Conservation (phyloP, 1,140 invertebrate species). For the Cotesia glomerata region DNA sequence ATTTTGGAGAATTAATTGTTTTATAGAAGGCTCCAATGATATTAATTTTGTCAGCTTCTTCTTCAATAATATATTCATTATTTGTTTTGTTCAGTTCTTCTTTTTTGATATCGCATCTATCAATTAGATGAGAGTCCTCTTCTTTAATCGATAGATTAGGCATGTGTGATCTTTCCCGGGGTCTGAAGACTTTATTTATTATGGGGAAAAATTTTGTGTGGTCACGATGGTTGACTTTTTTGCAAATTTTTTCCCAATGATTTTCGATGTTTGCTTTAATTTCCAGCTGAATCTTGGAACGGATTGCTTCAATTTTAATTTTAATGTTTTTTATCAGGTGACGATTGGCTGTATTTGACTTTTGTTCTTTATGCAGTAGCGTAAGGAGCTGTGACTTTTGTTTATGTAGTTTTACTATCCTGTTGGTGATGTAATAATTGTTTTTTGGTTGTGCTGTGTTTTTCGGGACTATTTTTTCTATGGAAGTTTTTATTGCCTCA, state of each 20-base stretch:
- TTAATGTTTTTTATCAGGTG: neutral
- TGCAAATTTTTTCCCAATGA: neutral
- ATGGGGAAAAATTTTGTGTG: neutral
- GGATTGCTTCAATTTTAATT: neutral
- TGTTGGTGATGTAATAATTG: neutral
- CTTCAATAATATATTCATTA: neutral
- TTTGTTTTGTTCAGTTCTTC: neutral
- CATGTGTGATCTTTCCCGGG: neutral
- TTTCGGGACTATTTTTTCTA: no score
- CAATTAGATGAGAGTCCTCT: neutral
- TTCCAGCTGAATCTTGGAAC: neutral
- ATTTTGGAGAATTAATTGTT: slow-evolving; percentile 10
- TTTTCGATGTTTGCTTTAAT: neutral
- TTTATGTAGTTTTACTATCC: neutral
- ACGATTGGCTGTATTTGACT: neutral
- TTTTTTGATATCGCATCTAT: neutral
- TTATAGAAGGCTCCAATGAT: slow-evolving; percentile 1
- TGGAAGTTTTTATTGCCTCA: no score
- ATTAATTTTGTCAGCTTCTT: neutral
- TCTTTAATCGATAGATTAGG: neutral
- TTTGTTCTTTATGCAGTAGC: neutral
- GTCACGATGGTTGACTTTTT: neutral
- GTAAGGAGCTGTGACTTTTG: slow-evolving; percentile 1
- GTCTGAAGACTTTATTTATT: no score
- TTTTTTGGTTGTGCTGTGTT: no score